A percentile compares a stretch with the other conserved stretches of the same genome.
Conservation (phyloP, 2,888 invertebrate genomes). For the Argyresthia albistria region DNA sequence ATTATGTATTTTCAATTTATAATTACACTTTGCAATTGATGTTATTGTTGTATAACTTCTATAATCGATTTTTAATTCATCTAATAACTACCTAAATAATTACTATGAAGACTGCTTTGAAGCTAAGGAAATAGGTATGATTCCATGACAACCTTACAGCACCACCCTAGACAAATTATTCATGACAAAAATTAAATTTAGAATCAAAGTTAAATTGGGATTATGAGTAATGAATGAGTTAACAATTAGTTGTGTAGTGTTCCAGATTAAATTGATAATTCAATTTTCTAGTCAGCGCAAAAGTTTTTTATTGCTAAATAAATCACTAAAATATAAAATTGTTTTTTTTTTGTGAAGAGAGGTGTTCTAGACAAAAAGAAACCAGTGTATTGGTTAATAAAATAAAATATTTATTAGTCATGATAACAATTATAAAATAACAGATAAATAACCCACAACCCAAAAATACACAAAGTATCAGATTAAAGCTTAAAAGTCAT, state of each 20-base stretch:
- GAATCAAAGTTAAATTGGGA: not conserved
- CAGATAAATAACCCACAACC: not conserved
- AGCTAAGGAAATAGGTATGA: no score
- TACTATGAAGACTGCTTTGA: no score
- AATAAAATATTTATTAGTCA: not conserved
- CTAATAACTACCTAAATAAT: no score
- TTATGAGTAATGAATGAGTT: not conserved
- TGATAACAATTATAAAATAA: not conserved
- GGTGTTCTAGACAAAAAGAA: not conserved
- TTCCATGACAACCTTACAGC: no score
- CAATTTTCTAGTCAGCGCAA: slow-evolving; percentile 66
- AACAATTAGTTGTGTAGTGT: not conserved
- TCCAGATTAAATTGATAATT: slow-evolving; percentile 19
- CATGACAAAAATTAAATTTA: no score
- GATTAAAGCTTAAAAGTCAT: no score
- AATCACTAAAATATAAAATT: slow-evolving; percentile 34
- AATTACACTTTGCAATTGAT: no score
- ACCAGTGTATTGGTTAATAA: not conserved
- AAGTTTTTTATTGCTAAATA: slow-evolving; percentile 45
- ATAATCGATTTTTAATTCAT: no score
- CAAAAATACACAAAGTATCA: no score
- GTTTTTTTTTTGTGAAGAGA: slow-evolving; percentile 8
- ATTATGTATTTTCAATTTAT: no score
- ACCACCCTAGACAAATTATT: no score
- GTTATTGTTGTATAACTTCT: no score